phyloP scores from a whole-genome alignment of 2,797 vertebrate species.

The Rhinatrema bivittatum region DNA sequence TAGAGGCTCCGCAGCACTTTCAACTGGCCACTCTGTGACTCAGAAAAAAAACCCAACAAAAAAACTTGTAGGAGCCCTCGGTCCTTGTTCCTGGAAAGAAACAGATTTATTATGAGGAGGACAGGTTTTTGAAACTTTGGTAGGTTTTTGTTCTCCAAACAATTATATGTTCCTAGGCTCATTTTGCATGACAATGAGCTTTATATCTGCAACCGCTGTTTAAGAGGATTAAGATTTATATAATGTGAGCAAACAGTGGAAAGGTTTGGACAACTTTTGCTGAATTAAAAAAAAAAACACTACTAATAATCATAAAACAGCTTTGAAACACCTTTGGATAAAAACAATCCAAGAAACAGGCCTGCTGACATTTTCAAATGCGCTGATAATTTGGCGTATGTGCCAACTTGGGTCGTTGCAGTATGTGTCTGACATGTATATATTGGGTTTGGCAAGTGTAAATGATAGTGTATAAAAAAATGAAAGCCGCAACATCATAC shows the following conservation, averaged over 20 bases:
- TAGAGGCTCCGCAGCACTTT: conserved; percentile 12
- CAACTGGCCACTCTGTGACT: conserved; percentile 25
- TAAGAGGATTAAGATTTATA: conserved; percentile 35
- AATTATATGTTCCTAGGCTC: conserved; percentile 34
- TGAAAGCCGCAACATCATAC: no score
- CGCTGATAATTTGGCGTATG: no score
- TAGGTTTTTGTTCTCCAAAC: conserved; percentile 30
- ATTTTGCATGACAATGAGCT: conserved; percentile 31
- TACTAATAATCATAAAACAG: no score
- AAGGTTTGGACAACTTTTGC: conserved; percentile 7
- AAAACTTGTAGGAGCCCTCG: conserved; percentile 22
- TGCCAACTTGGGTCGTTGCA: no score
- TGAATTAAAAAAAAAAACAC: no score
- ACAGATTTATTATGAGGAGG: not conserved
- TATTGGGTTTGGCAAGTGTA: no score
- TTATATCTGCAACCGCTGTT: conserved; percentile 25
- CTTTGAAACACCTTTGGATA: no score
- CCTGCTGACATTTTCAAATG: no score
- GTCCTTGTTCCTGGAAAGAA: not conserved
- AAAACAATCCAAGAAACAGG: no score
- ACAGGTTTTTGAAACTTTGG: conserved; percentile 18
- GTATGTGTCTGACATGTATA: no score
- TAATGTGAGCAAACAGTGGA: conserved; percentile 34
- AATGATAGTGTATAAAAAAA: no score
- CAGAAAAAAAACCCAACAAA: no score